phyloP scores from a whole-genome alignment of 2,113 vertebrate species.

The Marcusenius ussheri region DNA sequence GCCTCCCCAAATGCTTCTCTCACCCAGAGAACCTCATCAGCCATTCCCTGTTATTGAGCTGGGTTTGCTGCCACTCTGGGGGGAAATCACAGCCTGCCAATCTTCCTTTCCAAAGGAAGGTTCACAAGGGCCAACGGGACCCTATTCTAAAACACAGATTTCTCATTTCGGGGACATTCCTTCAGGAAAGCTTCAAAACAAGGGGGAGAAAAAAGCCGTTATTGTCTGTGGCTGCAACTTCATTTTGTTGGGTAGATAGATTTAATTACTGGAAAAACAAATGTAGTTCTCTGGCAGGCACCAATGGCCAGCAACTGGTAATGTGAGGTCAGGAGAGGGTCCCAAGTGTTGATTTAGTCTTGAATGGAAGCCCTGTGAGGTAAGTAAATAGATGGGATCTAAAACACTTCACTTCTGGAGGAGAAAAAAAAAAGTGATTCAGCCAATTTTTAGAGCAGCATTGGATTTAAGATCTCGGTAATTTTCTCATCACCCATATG shows the following conservation, averaged over 20 bases:
- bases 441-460: background rate
- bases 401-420: background rate
- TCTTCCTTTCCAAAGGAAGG: constrained; percentile 13
- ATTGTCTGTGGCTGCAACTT: constrained; percentile 9
- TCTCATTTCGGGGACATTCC: constrained; percentile 17
- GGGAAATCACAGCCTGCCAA: constrained; percentile 17
- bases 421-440: background rate
- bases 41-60: constrained; percentile 9
- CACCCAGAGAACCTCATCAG: constrained; percentile 16
- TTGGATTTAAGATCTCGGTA: background rate
- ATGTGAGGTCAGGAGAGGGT: constrained; percentile 3
- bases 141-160: constrained; percentile 18
- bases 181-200: constrained; percentile 15
- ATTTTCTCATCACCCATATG: background rate
- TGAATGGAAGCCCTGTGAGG: background rate
- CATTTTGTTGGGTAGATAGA: background rate
- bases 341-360: constrained; percentile 6
- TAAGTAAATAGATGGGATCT: background rate
- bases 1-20: constrained; percentile 1
- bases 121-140: constrained; percentile 10
- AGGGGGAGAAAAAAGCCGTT: background rate
- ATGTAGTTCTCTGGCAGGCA: constrained; percentile 10
- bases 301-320: background rate
- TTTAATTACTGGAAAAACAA: constrained; percentile 23
- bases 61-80: constrained; percentile 16